Evolutionary conservation across 2,113 vertebrate species (phyloP).

Genomic region (Clarias batrachus): DNA sequence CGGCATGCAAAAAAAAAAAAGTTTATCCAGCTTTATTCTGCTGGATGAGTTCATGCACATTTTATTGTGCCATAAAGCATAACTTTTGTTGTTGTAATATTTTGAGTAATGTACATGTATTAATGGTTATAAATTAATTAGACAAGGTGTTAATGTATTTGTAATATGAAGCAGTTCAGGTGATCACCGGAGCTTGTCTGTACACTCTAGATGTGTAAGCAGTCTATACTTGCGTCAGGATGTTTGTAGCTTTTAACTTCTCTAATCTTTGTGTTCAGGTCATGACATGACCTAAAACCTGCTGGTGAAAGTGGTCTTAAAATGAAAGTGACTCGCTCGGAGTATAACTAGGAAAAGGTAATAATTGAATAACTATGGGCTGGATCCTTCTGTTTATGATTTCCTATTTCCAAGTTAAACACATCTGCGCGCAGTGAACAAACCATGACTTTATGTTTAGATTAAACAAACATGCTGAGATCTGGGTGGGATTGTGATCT

Average conservation of each 20-base stretch:
- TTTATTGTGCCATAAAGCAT: not conserved
- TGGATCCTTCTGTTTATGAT: not conserved
- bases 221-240: not conserved
- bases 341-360: not conserved
- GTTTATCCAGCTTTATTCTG: not conserved
- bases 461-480: not conserved
- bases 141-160: not conserved
- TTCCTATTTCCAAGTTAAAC: conserved; percentile 1
- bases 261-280: not conserved
- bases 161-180: not conserved
- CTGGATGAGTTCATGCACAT: not conserved
- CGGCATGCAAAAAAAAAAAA: not conserved
- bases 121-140: not conserved
- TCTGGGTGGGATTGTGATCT: conserved; percentile 1
- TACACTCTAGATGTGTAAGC: not conserved
- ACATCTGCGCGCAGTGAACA: not conserved
- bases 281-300: not conserved
- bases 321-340: not conserved
- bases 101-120: not conserved
- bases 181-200: not conserved
- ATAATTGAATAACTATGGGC: not conserved
- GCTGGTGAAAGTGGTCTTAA: not conserved
- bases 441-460: not conserved
- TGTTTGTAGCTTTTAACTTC: not conserved
- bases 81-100: not conserved